These are phyloP conservation scores for Ganaspis brasiliensis DNA, from an alignment of 2,888 invertebrate genomes.

Conservation along the genomic window DNA sequence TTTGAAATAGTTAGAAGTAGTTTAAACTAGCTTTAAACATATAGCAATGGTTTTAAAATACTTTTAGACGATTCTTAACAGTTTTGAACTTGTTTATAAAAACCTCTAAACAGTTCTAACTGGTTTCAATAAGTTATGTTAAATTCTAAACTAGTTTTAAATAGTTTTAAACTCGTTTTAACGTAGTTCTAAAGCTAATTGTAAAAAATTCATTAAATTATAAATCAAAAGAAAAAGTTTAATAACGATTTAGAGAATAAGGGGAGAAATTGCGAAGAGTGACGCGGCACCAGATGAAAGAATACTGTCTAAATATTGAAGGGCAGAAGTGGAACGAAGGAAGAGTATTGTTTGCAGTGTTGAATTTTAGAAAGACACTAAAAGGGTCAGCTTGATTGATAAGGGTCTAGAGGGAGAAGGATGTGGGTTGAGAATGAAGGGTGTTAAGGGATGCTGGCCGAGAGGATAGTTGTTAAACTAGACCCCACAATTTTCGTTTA, in stretches of 20 bases:
- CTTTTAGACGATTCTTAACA: too few relatives aligned
- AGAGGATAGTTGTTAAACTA: slow-evolving; percentile 30
- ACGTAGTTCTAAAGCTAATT: too few relatives aligned
- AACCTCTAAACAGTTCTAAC: too few relatives aligned
- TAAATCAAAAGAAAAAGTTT: neutral
- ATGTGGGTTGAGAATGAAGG: neutral
- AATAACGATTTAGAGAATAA: neutral
- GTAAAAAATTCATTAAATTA: too few relatives aligned
- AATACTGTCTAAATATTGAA: slow-evolving; percentile 30
- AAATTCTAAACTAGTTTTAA: too few relatives aligned
- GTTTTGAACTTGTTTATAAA: too few relatives aligned
- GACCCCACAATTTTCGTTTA: slow-evolving; percentile 32
- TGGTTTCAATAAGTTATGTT: too few relatives aligned
- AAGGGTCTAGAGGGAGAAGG: slow-evolving; percentile 36
- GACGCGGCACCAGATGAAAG: neutral
- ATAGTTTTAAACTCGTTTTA: too few relatives aligned
- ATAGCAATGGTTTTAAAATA: too few relatives aligned
- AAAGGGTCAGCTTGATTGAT: slow-evolving; percentile 41
- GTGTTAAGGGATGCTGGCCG: slow-evolving; percentile 8
- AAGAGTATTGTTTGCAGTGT: slow-evolving; percentile 3
- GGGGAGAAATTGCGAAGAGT: neutral
- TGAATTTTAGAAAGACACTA: slow-evolving; percentile 25
- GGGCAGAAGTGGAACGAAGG: neutral
- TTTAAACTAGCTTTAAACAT: too few relatives aligned
- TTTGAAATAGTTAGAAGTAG: too few relatives aligned